Evolutionary conservation across 2,113 vertebrate species (phyloP).

Genomic region (Grantiella picta): DNA sequence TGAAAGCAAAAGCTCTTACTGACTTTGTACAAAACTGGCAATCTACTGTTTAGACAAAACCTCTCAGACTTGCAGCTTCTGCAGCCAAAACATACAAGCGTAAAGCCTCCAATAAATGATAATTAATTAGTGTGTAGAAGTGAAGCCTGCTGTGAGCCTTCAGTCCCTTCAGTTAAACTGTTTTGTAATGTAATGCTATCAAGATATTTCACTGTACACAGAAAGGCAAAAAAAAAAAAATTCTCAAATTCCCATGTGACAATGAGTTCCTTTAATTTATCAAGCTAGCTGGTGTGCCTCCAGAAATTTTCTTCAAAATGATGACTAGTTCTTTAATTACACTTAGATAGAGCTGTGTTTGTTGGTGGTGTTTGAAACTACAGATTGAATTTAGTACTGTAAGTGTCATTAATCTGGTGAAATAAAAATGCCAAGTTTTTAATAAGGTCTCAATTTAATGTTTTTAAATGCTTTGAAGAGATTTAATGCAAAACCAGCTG

Average conservation of each 20-base stretch:
- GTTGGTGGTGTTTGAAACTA: neutral
- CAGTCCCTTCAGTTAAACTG: neutral
- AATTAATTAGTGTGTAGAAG: neutral
- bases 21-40: neutral
- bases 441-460: conserved; percentile 35
- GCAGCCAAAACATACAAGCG: neutral
- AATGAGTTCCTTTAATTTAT: neutral
- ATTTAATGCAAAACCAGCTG: conserved; percentile 5
- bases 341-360: neutral
- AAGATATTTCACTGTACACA: neutral
- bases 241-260: neutral
- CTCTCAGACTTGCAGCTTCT: neutral
- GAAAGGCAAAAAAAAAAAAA: neutral
- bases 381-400: conserved; percentile 29
- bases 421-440: conserved; percentile 40
- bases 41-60: neutral
- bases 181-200: neutral
- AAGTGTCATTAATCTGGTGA: conserved; percentile 41
- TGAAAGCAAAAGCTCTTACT: neutral
- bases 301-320: conserved; percentile 10
- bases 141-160: neutral
- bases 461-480: conserved; percentile 33
- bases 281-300: neutral
- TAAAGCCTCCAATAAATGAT: neutral
- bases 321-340: conserved; percentile 42